Evolutionary conservation across 2,888 invertebrate genomes (phyloP).

Genomic region (Gnatocerus cornutus): DNA sequence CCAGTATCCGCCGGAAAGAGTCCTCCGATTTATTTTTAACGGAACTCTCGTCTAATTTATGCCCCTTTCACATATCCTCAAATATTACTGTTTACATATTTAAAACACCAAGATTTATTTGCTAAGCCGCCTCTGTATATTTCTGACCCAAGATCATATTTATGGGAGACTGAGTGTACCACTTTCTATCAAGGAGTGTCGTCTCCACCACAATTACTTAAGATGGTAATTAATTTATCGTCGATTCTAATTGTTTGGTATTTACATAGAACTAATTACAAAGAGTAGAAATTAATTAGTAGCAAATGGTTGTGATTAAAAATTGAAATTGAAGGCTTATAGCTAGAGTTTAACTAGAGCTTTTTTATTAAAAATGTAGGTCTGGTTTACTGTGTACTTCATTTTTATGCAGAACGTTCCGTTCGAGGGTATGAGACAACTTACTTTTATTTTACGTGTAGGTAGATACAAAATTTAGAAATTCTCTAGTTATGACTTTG

Average conservation of each 20-base stretch:
- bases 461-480: conserved; percentile 4
- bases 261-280: neutral
- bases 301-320: conserved; percentile 1
- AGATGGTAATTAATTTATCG: neutral
- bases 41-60: no score
- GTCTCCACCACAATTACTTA: no score
- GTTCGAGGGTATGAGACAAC: conserved; percentile 21
- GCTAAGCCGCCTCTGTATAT: no score
- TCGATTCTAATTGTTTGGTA: neutral
- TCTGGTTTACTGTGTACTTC: conserved; percentile 19
- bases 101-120: neutral
- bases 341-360: neutral
- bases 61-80: no score
- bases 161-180: no score
- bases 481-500: conserved; percentile 6
- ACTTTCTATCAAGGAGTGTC: no score
- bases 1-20: conserved; percentile 30
- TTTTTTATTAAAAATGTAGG: conserved; percentile 15
- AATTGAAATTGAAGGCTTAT: no score
- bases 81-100: neutral
- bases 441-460: conserved; percentile 23
- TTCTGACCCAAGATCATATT: no score
- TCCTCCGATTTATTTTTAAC: neutral
- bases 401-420: conserved; percentile 28
- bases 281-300: neutral